Base-by-base conservation (phyloP, 2,797 vertebrate genomes). In the Sebastes cheni region DNA sequence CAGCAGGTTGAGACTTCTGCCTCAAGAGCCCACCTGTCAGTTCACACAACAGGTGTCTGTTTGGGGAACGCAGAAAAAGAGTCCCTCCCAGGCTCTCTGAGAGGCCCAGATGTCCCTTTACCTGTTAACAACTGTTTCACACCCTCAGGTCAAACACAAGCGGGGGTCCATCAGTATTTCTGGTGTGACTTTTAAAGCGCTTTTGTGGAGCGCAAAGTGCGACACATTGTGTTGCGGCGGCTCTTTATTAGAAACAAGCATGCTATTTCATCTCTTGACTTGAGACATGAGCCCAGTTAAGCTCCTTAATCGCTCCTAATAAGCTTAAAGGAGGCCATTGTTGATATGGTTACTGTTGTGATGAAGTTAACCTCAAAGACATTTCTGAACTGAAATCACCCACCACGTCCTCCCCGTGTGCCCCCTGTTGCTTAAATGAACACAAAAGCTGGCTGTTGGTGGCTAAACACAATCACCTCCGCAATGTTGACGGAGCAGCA, bases 291-390 rank as follows among this genome's bases (percentile, higher is more conserved):
- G 85, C 79, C 74, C 56, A 16, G 81, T 81, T 90, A 88, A 93
- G 89, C 87, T 79, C 67, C 86, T 75, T 95, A 93, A 95, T 94
- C 85, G 4, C 79, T 10, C 39, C 73, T 93, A 93, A 95, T 92
- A 77, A 93, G 94, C 91, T 94, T 94, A 93, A 89, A 91, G 81
- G 87, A 86, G 83, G 81, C 84, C 84, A 61, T 86, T 91, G 92
- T 92, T 93, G 91, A 92, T 91, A 84, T 81, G 82, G 91, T 88
- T 83, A 67, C 89, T 81, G 81, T 77, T 83, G 83, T 87, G 89
- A 87, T 77, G 39, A 82, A 56, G 67, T 90, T 86, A 86, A 86
- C 87, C 85, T 92, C 75, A 77, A 74, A 87, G 83, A 75, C 5
- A 50, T 75, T 73, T 68, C 65, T 80, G 50, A 18, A 16, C 75